Base-by-base conservation (phyloP, 92 coral and sea anemone genomes). In the Parazoanthus darwini region DNA sequence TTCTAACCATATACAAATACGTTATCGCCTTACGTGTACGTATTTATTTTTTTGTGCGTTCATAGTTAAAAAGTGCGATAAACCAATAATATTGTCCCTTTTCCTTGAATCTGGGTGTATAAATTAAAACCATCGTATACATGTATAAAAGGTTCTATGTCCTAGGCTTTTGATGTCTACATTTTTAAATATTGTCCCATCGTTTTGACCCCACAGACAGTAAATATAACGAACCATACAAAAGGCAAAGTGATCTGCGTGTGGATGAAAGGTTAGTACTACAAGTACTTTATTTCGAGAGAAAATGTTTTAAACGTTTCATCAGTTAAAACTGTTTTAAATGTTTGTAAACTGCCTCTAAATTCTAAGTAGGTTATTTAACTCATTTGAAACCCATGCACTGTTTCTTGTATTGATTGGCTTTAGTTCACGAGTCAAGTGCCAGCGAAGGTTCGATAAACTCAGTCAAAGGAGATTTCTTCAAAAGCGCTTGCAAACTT, bases 221-320 rank as follows among this genome's bases (percentile, higher is more conserved):
- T 97, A 8, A 97, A 97, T 88, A 94, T 97, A 67, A 97, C 99
- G 35, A 97, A 97, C 82, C 99, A 97, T 73, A 97, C 99, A 8
- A 94, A 89, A 76, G 99, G 99, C 25, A 97, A 97, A 82, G 94
- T 97, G 11, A 91, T 97, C 6, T 97, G 99, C 82, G 86, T 87
- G 88, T 97, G 99, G 99, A 92, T 97, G 92, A 95, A 91, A 92
- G 99, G 99, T 94, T 9, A 1, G 81, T 36, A 2, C 48, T 65
- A 16, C 16, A 20, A 38, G 36, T 20, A 0, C 75, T 11, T 3
- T 33, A 26, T 25, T 14, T 26, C 38, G 36, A 71, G 26, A 48
- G 66, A 58, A 58, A 58, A 58, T 58, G 22, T 58, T 46, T 46
- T 46, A 46, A 46, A 8, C 8, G 50, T 46, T 46, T 46, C 10